Conservation (phyloP, 1,140 invertebrate genomes). For the Musca domestica region DNA sequence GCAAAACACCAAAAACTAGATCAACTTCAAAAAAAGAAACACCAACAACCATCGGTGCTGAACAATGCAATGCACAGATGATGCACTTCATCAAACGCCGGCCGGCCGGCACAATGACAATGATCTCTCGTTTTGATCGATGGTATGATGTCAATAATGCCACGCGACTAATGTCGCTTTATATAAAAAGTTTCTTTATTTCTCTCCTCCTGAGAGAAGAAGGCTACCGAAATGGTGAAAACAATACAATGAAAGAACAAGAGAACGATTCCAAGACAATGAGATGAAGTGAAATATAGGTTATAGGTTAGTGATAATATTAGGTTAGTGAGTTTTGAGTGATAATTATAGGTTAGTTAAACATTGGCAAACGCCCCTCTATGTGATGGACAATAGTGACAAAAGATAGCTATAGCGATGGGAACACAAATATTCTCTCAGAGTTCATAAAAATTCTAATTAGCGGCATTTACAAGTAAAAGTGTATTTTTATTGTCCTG, state of each 20-base stretch:
- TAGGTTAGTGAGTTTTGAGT: background rate
- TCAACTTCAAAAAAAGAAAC: background rate
- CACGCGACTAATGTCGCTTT: slow-evolving; percentile 25
- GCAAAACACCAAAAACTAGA: slow-evolving; percentile 19
- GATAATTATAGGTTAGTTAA: slow-evolving; percentile 23
- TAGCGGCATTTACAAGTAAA: background rate
- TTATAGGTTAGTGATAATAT: too few species aligned
- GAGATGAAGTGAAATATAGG: too few species aligned
- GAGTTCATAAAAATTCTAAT: slow-evolving; percentile 2
- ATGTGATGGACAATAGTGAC: background rate
- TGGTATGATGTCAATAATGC: slow-evolving; percentile 29
- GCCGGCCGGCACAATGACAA: background rate
- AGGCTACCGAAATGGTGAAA: background rate
- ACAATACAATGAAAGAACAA: slow-evolving; percentile 1
- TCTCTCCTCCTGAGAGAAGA: background rate
- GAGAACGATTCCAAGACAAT: background rate
- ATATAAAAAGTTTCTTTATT: too few species aligned
- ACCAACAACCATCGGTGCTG: background rate
- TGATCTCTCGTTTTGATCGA: slow-evolving; percentile 25
- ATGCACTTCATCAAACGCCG: background rate
- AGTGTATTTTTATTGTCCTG: too few species aligned
- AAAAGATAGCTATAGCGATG: background rate
- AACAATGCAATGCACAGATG: slow-evolving; percentile 9
- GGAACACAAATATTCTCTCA: background rate
- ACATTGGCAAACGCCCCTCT: slow-evolving; percentile 18